These are phyloP conservation scores for Mesocentrotus franciscanus DNA, from an alignment of 53 echinoderm and acorn worm species.

Conservation along the genomic window DNA sequence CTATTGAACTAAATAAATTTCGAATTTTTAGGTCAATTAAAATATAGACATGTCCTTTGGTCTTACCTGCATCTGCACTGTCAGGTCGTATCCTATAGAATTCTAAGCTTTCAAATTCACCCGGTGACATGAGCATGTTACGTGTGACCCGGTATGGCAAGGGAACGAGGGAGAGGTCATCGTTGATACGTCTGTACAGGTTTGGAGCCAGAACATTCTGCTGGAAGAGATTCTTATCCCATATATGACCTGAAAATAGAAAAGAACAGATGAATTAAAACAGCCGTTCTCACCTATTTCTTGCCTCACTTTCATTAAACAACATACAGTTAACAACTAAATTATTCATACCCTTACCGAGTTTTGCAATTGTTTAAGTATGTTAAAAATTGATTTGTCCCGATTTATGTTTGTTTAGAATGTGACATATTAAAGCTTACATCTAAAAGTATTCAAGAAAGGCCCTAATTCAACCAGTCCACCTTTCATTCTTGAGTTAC, in stretches of 20 bases:
- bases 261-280: background rate
- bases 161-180: constrained; percentile 92
- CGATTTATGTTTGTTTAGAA: too few relatives aligned
- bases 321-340: too few relatives aligned
- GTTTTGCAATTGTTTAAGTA: too few relatives aligned
- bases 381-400: too few relatives aligned
- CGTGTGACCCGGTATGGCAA: constrained; percentile 91
- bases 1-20: too few relatives aligned
- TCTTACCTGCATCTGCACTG: constrained; percentile 80
- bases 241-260: constrained; percentile 80
- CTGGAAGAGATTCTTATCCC: constrained; percentile 97
- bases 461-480: too few relatives aligned
- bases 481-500: too few relatives aligned
- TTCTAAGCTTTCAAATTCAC: constrained; percentile 81
- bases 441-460: too few relatives aligned
- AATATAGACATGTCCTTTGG: background rate
- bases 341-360: too few relatives aligned
- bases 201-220: constrained; percentile 79
- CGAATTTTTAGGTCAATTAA: too few relatives aligned
- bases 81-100: constrained; percentile 91
- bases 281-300: background rate
- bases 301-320: background rate
- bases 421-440: too few relatives aligned
- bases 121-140: constrained; percentile 91
- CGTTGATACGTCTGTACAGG: constrained; percentile 87